Evolutionary conservation across 2,888 invertebrate genomes (phyloP).

Genomic region (Oscheius onirici): DNA sequence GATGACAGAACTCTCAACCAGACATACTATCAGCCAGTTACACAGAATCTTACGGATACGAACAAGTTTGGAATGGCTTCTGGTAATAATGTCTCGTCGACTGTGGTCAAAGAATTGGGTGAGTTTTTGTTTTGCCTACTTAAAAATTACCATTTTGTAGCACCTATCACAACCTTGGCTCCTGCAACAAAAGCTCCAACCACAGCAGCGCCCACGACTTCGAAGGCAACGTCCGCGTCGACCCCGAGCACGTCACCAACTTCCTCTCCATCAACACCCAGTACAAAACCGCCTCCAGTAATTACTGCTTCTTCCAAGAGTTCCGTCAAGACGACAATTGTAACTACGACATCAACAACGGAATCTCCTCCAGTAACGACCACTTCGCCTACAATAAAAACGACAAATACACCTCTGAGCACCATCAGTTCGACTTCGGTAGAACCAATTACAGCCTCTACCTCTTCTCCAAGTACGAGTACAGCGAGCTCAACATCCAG

Average conservation of each 20-base stretch:
- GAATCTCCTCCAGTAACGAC: background rate
- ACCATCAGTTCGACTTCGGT: background rate
- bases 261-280: background rate
- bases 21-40: background rate
- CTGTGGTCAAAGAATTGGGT: background rate
- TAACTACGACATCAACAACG: background rate
- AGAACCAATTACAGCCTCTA: background rate
- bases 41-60: background rate
- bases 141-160: no score
- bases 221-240: no score
- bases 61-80: background rate
- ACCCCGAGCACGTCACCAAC: no score
- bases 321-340: no score
- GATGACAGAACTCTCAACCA: background rate
- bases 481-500: background rate
- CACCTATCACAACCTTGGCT: no score
- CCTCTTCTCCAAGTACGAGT: no score
- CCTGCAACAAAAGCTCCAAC: no score
- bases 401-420: background rate
- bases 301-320: no score
- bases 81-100: background rate
- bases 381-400: background rate
- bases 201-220: no score
- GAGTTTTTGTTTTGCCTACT: no score
- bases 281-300: background rate